Evolutionary conservation across 2,888 invertebrate species (phyloP), one percentile per base, ranked within the genome.

Genomic region (Siphlonurus alternatus): DNA sequence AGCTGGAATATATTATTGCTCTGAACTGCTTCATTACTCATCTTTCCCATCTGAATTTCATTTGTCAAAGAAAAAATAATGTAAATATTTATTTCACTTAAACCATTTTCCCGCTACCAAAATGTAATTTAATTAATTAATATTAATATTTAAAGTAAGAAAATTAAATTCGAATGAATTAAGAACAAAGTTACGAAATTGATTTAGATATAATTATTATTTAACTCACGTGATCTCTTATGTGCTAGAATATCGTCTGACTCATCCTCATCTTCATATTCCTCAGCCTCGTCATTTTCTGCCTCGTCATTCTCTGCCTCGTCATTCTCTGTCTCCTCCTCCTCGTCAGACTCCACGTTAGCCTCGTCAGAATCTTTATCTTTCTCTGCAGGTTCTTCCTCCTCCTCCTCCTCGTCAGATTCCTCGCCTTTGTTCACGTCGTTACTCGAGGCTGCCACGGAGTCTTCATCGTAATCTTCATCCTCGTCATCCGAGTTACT

Each of bases 201-300:
- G n/a, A n/a, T n/a, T n/a, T n/a, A n/a, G n/a, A n/a, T n/a, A n/a
- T n/a, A n/a, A n/a, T n/a, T n/a, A n/a, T n/a, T 38, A 10, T 38
- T 10, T 22, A n/a, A 56, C 56, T 56, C 56, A 56, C 56, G 56
- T 56, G 56, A 56, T 56, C 56, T 56, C 56, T 56, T 56, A n/a
- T 10, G 5, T 22, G 5, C 56, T 5, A 20, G 7, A 5, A 20
- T 5, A 56, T 56, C 56, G 7, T 56, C 56, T 56, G n/a, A n/a
- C n/a, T 5, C 5, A n/a, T 56, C 56, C 5, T 56, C 56, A 22
- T n/a, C 56, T 7, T 20, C 19, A 56, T 22, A 20, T n/a, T 56
- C 56, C 56, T 56, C 56, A 7, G 7, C 56, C 5, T 56, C 56
- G 19, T 56, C 56, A 56, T 56, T 22, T 20, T n/a, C 56, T 7